Evolutionary conservation across 2,113 vertebrate species (phyloP).

Genomic region (Fukomys damarensis): DNA sequence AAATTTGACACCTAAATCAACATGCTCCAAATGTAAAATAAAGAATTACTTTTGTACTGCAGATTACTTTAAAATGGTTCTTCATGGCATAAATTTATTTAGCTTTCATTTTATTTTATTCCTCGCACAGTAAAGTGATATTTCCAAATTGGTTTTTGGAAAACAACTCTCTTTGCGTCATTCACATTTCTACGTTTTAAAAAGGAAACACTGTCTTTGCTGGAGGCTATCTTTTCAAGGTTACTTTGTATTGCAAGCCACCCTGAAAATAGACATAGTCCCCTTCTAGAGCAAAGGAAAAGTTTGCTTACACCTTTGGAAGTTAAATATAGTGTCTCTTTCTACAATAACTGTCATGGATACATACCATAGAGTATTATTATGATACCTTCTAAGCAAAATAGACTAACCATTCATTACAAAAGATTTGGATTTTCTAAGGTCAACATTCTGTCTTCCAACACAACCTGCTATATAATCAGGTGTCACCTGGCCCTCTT

Average conservation of each 20-base stretch:
- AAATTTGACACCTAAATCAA: not conserved
- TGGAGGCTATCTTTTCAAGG: not conserved
- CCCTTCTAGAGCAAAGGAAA: not conserved
- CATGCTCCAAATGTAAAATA: not conserved
- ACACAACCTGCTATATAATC: not conserved
- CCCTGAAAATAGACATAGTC: not conserved
- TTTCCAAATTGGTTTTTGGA: conserved; percentile 8
- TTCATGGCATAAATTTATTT: not conserved
- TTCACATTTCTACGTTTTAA: not conserved
- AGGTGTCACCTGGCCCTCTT: not conserved
- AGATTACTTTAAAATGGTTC: conserved; percentile 6
- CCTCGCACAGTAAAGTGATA: not conserved
- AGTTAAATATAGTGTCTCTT: not conserved
- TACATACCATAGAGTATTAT: not conserved
- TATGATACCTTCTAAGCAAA: not conserved
- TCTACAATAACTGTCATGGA: not conserved
- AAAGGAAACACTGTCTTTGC: not conserved
- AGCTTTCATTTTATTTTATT: conserved; percentile 24
- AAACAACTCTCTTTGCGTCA: not conserved
- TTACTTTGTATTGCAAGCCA: not conserved
- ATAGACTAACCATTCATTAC: not conserved
- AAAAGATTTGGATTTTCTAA: not conserved
- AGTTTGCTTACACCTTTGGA: not conserved
- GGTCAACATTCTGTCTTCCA: not conserved
- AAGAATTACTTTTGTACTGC: not conserved